Evolutionary conservation across 2,888 invertebrate genomes (phyloP).

Genomic region (Orchestes rusci): DNA sequence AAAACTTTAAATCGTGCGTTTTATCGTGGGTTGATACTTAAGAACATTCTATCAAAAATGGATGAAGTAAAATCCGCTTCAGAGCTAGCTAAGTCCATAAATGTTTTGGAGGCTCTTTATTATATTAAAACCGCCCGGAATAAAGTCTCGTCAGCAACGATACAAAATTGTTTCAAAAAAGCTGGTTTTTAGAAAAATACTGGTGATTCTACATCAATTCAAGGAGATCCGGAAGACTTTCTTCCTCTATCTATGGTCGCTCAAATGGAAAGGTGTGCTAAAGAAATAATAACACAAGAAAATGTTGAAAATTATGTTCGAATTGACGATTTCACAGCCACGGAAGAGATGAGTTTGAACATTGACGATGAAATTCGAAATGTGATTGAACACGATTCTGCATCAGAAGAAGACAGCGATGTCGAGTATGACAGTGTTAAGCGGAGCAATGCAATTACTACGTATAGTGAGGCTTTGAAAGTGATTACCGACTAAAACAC

Average conservation of each 20-base stretch:
- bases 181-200: conserved; percentile 14
- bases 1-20: conserved; percentile 14
- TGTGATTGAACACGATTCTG: conserved; percentile 6
- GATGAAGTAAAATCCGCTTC: conserved; percentile 8
- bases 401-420: conserved; percentile 7
- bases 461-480: conserved; percentile 13
- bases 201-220: conserved; percentile 5
- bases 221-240: conserved; percentile 2
- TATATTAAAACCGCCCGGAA: conserved; percentile 11
- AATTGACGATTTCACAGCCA: conserved; percentile 10
- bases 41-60: conserved; percentile 13
- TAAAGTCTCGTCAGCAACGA: conserved; percentile 11
- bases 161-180: conserved; percentile 17
- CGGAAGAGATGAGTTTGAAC: conserved; percentile 8
- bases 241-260: conserved; percentile 5
- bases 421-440: conserved; percentile 9
- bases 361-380: conserved; percentile 11
- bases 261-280: background rate
- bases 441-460: conserved; percentile 7
- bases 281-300: no score
- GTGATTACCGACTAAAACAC: conserved; percentile 9
- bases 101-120: conserved; percentile 12
- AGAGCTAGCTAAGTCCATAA: conserved; percentile 6
- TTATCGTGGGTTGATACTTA: conserved; percentile 9
- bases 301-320: no score